These are phyloP conservation scores for Nerophis ophidion DNA, from an alignment of 2,113 vertebrate species.

Conservation along the genomic window DNA sequence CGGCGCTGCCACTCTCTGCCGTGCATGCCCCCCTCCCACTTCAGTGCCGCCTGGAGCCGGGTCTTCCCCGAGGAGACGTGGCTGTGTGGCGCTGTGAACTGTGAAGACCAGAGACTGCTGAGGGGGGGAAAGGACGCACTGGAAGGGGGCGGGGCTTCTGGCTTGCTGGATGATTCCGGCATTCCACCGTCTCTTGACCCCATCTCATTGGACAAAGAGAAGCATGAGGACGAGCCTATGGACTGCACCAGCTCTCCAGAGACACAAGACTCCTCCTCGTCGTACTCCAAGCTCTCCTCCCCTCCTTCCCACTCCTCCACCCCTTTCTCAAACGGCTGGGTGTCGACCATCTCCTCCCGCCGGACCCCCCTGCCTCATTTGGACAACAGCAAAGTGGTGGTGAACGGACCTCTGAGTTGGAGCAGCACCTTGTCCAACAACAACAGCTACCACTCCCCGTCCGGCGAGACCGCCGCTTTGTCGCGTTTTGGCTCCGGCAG, in stretches of 20 bases:
- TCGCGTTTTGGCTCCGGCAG: constrained; percentile 58
- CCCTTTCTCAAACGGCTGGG: constrained; percentile 68
- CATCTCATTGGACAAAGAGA: constrained; percentile 46
- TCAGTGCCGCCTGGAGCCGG: constrained; percentile 26
- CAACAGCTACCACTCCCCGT: constrained; percentile 56
- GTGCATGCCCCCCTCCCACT: constrained; percentile 76
- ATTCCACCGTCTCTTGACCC: constrained; percentile 56
- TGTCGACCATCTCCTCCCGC: constrained; percentile 54
- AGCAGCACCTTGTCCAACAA: constrained; percentile 50
- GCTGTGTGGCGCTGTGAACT: background rate
- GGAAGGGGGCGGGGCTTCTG: background rate
- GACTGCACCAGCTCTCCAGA: constrained; percentile 76
- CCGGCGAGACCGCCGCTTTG: constrained; percentile 33
- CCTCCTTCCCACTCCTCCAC: constrained; percentile 32
- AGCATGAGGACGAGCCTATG: constrained; percentile 67
- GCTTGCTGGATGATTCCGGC: constrained; percentile 45
- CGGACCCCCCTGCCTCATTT: constrained; percentile 57
- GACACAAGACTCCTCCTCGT: constrained; percentile 45
- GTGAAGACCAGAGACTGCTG: background rate
- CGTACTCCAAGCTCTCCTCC: constrained; percentile 34
- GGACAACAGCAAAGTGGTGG: constrained; percentile 79
- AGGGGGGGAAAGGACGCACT: constrained; percentile 7
- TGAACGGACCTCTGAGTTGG: constrained; percentile 73
- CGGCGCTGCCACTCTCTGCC: constrained; percentile 86
- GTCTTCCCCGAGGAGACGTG: constrained; percentile 29